phyloP scores from a whole-genome alignment of 2,113 vertebrate genomes.

The Heteronetta atricapilla region DNA sequence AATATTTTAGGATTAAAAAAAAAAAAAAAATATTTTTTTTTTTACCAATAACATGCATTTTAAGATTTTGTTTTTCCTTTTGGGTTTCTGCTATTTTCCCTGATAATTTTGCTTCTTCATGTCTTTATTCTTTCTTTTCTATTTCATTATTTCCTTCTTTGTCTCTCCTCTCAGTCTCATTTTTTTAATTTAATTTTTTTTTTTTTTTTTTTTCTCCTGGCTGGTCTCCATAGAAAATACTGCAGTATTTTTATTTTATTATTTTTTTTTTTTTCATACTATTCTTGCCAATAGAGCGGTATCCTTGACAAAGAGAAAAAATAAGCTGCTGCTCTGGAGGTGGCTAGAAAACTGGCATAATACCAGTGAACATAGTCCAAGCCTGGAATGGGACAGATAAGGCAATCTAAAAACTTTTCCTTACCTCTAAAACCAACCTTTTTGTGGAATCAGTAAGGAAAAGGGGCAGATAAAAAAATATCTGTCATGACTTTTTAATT shows the following conservation, averaged over 20 bases:
- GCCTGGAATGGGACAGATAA: background rate
- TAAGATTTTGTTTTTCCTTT: background rate
- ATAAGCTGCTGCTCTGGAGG: conserved; percentile 33
- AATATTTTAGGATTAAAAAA: background rate
- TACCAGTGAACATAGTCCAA: conserved; percentile 23
- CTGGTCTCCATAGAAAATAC: conserved; percentile 2
- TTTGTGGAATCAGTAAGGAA: background rate
- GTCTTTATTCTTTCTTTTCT: background rate
- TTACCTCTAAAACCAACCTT: background rate
- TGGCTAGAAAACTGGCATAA: conserved; percentile 23
- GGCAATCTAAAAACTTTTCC: background rate
- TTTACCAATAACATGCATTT: background rate
- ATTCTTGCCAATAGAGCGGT: conserved; percentile 26
- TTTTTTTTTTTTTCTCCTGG: background rate
- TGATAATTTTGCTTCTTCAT: background rate
- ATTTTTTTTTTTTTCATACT: background rate
- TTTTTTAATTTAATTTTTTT: background rate
- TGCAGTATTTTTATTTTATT: background rate
- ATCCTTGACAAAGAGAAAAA: conserved; percentile 33
- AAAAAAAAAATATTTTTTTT: background rate
- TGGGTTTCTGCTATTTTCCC: background rate
- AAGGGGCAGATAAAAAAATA: background rate
- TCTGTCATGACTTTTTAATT: background rate
- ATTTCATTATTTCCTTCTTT: background rate
- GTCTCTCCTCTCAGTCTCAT: background rate